Evolutionary conservation across 1,140 invertebrate species (phyloP).

Genomic region (Trichoplusia ni): DNA sequence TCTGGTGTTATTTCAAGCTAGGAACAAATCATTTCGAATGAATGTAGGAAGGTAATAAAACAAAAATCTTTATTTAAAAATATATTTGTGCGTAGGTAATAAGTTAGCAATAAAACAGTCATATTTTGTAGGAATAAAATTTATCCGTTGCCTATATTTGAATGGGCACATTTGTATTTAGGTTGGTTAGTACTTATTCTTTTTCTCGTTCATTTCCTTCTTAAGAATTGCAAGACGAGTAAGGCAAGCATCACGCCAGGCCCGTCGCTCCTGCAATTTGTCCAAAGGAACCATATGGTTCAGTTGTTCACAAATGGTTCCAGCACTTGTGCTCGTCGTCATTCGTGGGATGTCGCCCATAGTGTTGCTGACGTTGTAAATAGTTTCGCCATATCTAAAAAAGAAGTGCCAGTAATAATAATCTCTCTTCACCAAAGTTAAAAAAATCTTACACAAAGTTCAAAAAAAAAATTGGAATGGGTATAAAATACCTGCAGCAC

Average conservation of each 20-base stretch:
- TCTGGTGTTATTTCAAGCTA: too few relatives aligned
- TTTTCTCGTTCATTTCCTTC: conserved; percentile 83
- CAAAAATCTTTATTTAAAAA: too few relatives aligned
- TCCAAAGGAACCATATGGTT: conserved; percentile 88
- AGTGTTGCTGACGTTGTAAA: conserved; percentile 88
- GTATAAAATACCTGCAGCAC: too few relatives aligned
- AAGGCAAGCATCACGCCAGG: conserved; percentile 92
- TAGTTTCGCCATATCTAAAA: conserved; percentile 88
- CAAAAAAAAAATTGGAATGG: too few relatives aligned
- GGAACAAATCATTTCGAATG: too few relatives aligned
- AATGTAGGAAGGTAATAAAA: too few relatives aligned
- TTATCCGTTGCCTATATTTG: too few relatives aligned
- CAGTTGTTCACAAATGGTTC: conserved; percentile 86
- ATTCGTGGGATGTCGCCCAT: conserved; percentile 89
- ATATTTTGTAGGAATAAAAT: too few relatives aligned
- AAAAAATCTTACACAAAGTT: too few relatives aligned
- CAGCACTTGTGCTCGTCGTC: conserved; percentile 83
- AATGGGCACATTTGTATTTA: not conserved
- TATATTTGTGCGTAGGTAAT: too few relatives aligned
- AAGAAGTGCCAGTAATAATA: conserved; percentile 18
- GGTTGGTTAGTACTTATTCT: conserved; percentile 31
- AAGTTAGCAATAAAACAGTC: too few relatives aligned
- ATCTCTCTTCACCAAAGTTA: too few relatives aligned
- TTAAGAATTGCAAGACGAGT: conserved; percentile 92
- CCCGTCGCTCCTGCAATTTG: conserved; percentile 87